A percentile compares a stretch with the other conserved stretches of the same genome.
Conservation (phyloP, 2,888 invertebrate species). For the Anarsia innoxiella region DNA sequence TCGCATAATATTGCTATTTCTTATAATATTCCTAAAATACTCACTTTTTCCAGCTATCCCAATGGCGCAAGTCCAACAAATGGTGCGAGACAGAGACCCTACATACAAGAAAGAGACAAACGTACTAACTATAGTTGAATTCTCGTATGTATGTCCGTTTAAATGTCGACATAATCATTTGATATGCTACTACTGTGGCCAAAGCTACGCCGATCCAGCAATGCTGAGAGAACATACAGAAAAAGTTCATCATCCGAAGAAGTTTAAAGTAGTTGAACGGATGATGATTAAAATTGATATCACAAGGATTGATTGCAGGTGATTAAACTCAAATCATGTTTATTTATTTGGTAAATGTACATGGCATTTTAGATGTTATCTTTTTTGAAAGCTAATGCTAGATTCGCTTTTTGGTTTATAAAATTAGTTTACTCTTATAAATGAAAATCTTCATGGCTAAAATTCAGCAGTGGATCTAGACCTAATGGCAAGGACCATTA, state of each 20-base stretch:
- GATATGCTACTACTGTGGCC: conserved; percentile 57
- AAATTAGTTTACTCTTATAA: no score
- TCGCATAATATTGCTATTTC: no score
- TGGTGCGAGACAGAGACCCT: conserved; percentile 53
- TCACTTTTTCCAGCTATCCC: conserved; percentile 41
- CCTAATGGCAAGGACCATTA: no score
- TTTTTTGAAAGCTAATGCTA: no score
- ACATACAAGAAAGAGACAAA: conserved; percentile 58
- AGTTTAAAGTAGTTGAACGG: conserved; percentile 53
- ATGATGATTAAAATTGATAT: conserved; percentile 63
- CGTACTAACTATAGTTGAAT: conserved; percentile 52
- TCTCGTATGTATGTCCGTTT: conserved; percentile 56
- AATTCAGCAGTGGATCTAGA: no score
- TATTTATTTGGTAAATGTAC: no score
- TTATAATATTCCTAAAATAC: no score
- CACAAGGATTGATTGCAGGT: conserved; percentile 51
- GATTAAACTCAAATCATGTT: no score
- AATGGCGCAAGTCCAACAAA: conserved; percentile 52
- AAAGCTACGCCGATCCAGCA: conserved; percentile 37
- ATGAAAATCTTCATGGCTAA: no score
- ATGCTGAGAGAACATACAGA: conserved; percentile 38
- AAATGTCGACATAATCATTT: conserved; percentile 60
- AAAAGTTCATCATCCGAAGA: conserved; percentile 38
- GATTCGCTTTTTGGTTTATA: no score
- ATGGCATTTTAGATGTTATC: no score